Base-by-base conservation (phyloP, 2,888 invertebrate genomes). In the Malachius bipustulatus region DNA sequence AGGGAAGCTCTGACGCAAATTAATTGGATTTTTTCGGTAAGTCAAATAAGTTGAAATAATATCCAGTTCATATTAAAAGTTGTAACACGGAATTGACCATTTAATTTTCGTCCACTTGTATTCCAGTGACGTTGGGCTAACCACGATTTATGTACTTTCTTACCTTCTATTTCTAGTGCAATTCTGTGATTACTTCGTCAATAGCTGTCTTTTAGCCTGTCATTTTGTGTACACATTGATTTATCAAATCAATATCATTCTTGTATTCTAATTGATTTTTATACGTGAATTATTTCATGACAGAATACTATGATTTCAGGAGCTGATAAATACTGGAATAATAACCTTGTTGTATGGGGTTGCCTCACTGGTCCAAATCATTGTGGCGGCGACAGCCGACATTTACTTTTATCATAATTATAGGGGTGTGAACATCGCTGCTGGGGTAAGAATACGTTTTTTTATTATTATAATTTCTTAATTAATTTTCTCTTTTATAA, bases 11-110 rank as follows among this genome's bases (percentile, higher is more conserved):
- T 3, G 26, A 78, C 74, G 54, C 82, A 83, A 34, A 77, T 88
- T 50, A 83, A 87, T 52, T 88, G 87, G 88, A 71, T 82, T 46
- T 63, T 85, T 43, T 77, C 83, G 56, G 87, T 87, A 68, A 76
- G 76, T 65, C 26, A n/a, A n/a, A n/a, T n/a, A n/a, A n/a, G n/a
- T n/a, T n/a, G n/a, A n/a, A n/a, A n/a, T n/a, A n/a, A n/a, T n/a
- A n/a, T n/a, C n/a, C n/a, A n/a, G n/a, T n/a, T n/a, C n/a, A n/a
- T n/a, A n/a, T n/a, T n/a, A n/a, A n/a, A n/a, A n/a, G n/a, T n/a
- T n/a, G n/a, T n/a, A n/a, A n/a, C n/a, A n/a, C n/a, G n/a, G n/a
- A n/a, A n/a, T n/a, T n/a, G n/a, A n/a, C n/a, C n/a, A n/a, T n/a
- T n/a, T n/a, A n/a, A n/a, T n/a, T n/a, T n/a, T n/a, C n/a, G n/a